phyloP scores from a whole-genome alignment of 2,113 vertebrate species.

The Narcine bancroftii region DNA sequence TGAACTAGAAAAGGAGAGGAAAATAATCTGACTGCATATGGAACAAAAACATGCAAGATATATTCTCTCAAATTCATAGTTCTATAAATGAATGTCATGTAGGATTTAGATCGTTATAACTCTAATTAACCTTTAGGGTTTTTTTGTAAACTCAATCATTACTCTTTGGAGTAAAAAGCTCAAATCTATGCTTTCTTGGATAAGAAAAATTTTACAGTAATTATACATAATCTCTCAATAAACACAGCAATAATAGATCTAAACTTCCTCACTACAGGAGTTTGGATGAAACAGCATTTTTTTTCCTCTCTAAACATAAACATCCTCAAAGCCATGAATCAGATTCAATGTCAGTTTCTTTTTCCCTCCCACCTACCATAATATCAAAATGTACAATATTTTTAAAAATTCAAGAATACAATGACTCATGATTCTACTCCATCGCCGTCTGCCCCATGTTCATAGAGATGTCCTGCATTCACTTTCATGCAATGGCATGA shows the following conservation, averaged over 20 bases:
- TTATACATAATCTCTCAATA: not conserved
- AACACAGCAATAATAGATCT: not conserved
- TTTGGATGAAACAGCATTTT: not conserved
- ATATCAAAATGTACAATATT: not conserved
- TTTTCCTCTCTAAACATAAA: not conserved
- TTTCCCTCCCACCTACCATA: not conserved
- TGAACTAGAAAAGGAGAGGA: not conserved
- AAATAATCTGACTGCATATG: not conserved
- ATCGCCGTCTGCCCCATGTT: not conserved
- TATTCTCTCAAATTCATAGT: not conserved
- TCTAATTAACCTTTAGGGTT: not conserved
- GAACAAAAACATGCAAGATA: not conserved
- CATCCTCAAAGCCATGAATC: not conserved
- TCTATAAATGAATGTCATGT: not conserved
- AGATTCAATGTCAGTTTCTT: not conserved
- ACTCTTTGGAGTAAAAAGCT: not conserved
- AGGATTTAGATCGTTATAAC: not conserved
- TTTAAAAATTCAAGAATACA: not conserved
- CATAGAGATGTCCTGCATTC: not conserved
- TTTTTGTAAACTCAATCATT: not conserved
- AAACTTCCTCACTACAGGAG: not conserved
- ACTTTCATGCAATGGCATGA: not conserved
- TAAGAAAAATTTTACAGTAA: not conserved
- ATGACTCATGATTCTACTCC: not conserved
- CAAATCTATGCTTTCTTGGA: not conserved